Percentiles rank a stretch among this genome's conserved stretches.
These are phyloP conservation scores for Gambusia yucatana DNA, from an alignment of 2,797 vertebrate species.

Conservation along the genomic window DNA sequence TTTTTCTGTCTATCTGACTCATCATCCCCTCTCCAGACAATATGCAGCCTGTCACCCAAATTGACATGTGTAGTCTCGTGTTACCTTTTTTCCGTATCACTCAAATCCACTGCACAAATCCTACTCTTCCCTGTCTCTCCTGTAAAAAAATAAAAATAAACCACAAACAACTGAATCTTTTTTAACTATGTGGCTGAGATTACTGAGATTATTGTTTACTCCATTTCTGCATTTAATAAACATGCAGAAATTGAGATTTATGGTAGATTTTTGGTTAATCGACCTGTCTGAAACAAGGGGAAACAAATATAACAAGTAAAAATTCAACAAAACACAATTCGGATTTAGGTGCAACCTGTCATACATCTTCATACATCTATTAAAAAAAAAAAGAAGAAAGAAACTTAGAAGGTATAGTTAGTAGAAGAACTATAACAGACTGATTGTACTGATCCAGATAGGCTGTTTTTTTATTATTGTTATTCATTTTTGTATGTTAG, in stretches of 20 bases:
- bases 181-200: neutral
- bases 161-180: neutral
- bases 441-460: neutral
- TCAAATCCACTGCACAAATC: conserved; percentile 12
- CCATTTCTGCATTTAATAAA: no score
- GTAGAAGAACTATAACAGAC: neutral
- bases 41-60: conserved; percentile 1
- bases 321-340: no score
- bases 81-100: neutral
- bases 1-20: conserved; percentile 27
- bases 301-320: no score
- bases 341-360: no score
- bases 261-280: no score
- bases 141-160: neutral
- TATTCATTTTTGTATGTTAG: neutral
- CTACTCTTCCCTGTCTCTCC: conserved; percentile 14
- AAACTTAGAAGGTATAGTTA: neutral
- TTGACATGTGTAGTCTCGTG: neutral
- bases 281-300: no score
- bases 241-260: no score
- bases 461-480: neutral
- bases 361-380: no score
- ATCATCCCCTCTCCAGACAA: conserved; percentile 26
- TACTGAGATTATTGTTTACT: no score
- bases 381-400: no score